These are phyloP conservation scores for Drosophila lini DNA, from an alignment of 1,140 invertebrate species.

Conservation along the genomic window DNA sequence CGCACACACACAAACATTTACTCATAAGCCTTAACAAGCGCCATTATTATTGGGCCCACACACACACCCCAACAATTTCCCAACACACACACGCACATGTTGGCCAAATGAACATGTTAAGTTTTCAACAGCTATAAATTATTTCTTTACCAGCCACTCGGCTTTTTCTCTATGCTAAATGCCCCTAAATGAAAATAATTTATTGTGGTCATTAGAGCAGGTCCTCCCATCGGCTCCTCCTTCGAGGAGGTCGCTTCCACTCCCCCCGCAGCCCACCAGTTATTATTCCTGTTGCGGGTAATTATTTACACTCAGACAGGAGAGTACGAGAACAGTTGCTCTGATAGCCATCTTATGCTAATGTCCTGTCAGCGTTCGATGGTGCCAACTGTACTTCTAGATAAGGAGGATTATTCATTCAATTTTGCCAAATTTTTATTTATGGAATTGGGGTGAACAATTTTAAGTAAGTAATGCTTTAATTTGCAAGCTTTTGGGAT, in stretches of 20 bases:
- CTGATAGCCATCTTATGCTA: conserved; percentile 17
- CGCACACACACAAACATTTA: conserved; percentile 28
- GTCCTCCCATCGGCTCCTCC: conserved; percentile 15
- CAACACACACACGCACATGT: conserved; percentile 56
- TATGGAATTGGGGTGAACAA: background rate
- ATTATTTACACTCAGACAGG: conserved; percentile 41
- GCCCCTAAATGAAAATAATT: conserved; percentile 81
- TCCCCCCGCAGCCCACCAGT: conserved; percentile 1
- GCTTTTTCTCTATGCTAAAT: conserved; percentile 72
- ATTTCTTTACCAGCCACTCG: conserved; percentile 72
- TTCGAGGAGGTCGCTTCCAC: background rate
- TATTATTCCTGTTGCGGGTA: conserved; percentile 29
- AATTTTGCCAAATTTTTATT: background rate
- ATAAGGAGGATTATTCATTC: background rate
- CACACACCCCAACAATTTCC: conserved; percentile 32
- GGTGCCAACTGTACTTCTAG: conserved; percentile 11
- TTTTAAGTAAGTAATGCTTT: background rate
- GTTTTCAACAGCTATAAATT: conserved; percentile 81
- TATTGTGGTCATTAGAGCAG: conserved; percentile 74
- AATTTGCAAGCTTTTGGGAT: background rate
- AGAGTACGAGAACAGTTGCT: conserved; percentile 1
- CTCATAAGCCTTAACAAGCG: conserved; percentile 58
- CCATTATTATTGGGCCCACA: conserved; percentile 56
- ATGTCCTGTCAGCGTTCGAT: conserved; percentile 20
- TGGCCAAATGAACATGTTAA: conserved; percentile 80